Conservation (phyloP, 2,888 invertebrate species). For the Nysson spinosus region DNA sequence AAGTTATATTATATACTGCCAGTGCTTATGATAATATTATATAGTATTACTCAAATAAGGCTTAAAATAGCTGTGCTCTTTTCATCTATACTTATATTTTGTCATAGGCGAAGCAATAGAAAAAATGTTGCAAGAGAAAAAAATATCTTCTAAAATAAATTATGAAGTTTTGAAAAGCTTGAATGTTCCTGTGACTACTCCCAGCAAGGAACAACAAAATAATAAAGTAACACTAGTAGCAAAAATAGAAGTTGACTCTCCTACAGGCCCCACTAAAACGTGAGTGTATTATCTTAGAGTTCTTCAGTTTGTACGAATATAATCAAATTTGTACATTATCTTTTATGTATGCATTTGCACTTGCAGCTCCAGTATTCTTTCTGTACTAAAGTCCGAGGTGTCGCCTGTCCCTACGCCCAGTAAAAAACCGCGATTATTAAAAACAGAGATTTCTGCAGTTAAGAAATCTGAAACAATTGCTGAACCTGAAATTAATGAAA, state of each 20-base stretch:
- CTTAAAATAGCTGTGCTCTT: too few relatives aligned
- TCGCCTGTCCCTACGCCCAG: too few relatives aligned
- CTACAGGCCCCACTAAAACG: conserved; percentile 30
- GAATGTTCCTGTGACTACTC: conserved; percentile 73
- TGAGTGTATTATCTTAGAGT: conserved; percentile 33
- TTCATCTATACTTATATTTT: conserved; percentile 12
- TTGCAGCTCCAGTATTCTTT: too few relatives aligned
- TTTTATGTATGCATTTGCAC: too few relatives aligned
- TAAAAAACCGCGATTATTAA: conserved; percentile 25
- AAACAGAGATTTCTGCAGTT: conserved; percentile 4
- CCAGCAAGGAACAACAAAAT: conserved; percentile 45
- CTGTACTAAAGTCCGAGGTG: too few relatives aligned
- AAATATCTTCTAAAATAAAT: conserved; percentile 97
- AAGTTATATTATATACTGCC: background rate
- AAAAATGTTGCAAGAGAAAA: conserved; percentile 97
- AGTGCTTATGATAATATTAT: background rate
- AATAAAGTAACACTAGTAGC: conserved; percentile 25
- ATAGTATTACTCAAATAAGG: background rate
- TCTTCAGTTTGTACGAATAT: too few relatives aligned
- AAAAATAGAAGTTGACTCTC: conserved; percentile 14
- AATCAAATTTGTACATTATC: too few relatives aligned
- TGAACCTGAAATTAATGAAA: conserved; percentile 13
- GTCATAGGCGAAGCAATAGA: conserved; percentile 92
- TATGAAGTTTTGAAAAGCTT: conserved; percentile 96
- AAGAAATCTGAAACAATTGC: conserved; percentile 18